phyloP scores from a whole-genome alignment of 2,888 invertebrate genomes.

The Heteromyza rotundicornis region DNA sequence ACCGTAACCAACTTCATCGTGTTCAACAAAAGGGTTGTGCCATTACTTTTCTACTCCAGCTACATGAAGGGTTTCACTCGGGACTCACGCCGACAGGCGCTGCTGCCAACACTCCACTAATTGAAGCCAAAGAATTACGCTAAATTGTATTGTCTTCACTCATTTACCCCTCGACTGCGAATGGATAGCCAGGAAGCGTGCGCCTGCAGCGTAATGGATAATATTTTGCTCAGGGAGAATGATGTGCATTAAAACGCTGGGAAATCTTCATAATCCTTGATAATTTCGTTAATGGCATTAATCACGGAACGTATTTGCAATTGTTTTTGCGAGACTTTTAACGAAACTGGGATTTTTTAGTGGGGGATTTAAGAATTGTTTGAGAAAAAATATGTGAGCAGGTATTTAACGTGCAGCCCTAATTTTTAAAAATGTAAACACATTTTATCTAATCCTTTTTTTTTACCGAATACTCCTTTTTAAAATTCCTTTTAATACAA shows the following conservation, averaged over 20 bases:
- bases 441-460: too few species aligned
- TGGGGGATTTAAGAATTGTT: too few species aligned
- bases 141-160: slow-evolving; percentile 58
- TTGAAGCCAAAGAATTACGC: slow-evolving; percentile 59
- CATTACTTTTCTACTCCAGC: too few species aligned
- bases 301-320: slow-evolving; percentile 47
- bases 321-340: slow-evolving; percentile 22
- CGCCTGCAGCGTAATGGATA: slow-evolving; percentile 42
- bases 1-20: slow-evolving; percentile 29
- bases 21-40: slow-evolving; percentile 31
- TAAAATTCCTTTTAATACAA: too few species aligned
- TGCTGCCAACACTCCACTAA: slow-evolving; percentile 52
- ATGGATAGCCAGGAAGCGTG: slow-evolving; percentile 26
- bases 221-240: slow-evolving; percentile 26
- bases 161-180: slow-evolving; percentile 16
- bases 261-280: slow-evolving; percentile 60
- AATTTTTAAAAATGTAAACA: too few species aligned
- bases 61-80: slow-evolving; percentile 16
- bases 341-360: neutral
- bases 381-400: too few species aligned
- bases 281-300: slow-evolving; percentile 62
- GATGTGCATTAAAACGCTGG: slow-evolving; percentile 46
- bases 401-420: too few species aligned
- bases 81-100: slow-evolving; percentile 34
- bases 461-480: too few species aligned